Conservation (phyloP, 2,113 vertebrate genomes). For the Muntiacus muntjak region DNA sequence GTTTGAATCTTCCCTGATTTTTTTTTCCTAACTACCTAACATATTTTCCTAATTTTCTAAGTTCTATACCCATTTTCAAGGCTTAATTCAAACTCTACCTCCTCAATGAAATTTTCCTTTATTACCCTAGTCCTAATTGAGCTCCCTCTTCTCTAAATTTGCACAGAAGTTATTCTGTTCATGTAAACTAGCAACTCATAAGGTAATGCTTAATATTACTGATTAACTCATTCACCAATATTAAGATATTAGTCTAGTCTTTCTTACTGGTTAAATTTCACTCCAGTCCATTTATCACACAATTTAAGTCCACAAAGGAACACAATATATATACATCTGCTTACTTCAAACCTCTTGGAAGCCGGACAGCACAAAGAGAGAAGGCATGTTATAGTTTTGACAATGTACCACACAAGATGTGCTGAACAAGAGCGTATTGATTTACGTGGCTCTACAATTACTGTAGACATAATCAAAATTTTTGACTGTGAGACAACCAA, state of each 20-base stretch:
- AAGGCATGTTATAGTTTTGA: neutral
- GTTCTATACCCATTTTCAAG: neutral
- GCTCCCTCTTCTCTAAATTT: neutral
- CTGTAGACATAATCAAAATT: neutral
- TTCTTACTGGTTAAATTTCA: neutral
- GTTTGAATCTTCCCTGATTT: neutral
- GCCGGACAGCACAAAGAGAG: neutral
- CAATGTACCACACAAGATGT: neutral
- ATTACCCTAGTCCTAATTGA: neutral
- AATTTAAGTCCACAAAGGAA: neutral
- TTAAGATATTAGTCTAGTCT: neutral
- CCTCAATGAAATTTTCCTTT: neutral
- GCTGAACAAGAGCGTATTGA: neutral
- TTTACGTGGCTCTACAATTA: neutral
- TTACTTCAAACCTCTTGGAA: neutral
- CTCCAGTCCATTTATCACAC: neutral
- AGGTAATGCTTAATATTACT: neutral
- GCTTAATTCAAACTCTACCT: neutral
- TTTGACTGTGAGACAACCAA: neutral
- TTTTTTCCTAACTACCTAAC: neutral
- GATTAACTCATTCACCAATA: neutral
- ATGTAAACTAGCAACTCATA: neutral
- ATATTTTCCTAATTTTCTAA: neutral
- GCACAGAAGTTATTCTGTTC: neutral
- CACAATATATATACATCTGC: neutral